These are phyloP conservation scores for Alviniconcha strummeri DNA, from an alignment of 2,888 invertebrate species.

Conservation along the genomic window DNA sequence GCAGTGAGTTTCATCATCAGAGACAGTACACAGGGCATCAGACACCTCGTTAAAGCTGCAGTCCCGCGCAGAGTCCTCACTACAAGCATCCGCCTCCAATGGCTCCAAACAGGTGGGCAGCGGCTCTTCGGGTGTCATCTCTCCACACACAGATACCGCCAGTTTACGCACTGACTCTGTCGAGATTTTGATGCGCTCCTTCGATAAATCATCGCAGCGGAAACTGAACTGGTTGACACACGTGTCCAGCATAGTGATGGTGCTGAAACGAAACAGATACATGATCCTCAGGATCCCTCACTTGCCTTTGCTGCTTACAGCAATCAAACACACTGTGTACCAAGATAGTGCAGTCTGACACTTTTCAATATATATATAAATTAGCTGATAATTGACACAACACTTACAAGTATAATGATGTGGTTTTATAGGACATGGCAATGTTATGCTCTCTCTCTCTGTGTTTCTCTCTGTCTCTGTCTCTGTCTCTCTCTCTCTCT, in stretches of 20 bases:
- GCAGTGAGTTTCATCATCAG: constrained; percentile 12
- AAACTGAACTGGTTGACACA: constrained; percentile 20
- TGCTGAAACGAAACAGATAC: not conserved
- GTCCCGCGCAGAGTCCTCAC: not conserved
- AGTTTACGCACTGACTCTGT: not conserved
- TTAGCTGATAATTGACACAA: too few relatives aligned
- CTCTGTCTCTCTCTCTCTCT: not conserved
- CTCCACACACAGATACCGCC: constrained; percentile 8
- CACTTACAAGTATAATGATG: too few relatives aligned
- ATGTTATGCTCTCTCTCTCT: not conserved
- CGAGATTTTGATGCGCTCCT: not conserved
- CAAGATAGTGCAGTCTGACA: too few relatives aligned
- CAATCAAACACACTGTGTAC: too few relatives aligned
- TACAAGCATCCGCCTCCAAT: not conserved
- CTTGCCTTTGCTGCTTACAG: too few relatives aligned
- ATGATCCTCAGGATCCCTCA: too few relatives aligned
- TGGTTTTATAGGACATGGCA: too few relatives aligned
- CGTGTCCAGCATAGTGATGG: constrained; percentile 6
- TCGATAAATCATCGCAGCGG: not conserved
- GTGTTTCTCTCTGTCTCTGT: not conserved
- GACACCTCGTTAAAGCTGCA: constrained; percentile 17
- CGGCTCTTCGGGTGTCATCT: not conserved
- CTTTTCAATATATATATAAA: not conserved
- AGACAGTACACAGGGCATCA: not conserved
- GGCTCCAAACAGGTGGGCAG: not conserved